These are phyloP conservation scores for Mus caroli DNA, from an alignment of 2,797 vertebrate species.

Conservation along the genomic window DNA sequence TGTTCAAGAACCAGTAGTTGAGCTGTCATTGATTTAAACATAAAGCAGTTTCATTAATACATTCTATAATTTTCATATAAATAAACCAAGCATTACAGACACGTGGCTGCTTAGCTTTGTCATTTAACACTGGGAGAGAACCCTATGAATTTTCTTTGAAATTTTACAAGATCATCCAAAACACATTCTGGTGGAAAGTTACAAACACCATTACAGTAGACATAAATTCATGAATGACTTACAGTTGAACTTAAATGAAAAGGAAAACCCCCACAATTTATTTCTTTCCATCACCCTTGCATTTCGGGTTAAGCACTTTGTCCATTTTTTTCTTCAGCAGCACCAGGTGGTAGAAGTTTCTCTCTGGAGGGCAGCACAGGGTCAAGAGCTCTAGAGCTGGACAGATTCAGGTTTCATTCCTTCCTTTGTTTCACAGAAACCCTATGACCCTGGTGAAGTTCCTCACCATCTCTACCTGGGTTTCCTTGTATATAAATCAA, in stretches of 20 bases:
- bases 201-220: slow-evolving; percentile 70
- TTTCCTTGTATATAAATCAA: slow-evolving; percentile 35
- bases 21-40: slow-evolving; percentile 34
- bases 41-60: slow-evolving; percentile 15
- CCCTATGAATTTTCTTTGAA: slow-evolving; percentile 76
- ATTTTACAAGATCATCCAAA: slow-evolving; percentile 75
- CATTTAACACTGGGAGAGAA: slow-evolving; percentile 12
- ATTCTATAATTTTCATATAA: slow-evolving; percentile 67
- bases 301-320: slow-evolving; percentile 62
- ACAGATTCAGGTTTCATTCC: background rate
- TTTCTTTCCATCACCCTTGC: slow-evolving; percentile 68
- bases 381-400: background rate
- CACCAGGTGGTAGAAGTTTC: slow-evolving; percentile 45
- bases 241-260: slow-evolving; percentile 76
- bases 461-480: slow-evolving; percentile 6
- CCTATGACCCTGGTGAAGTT: background rate
- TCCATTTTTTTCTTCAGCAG: slow-evolving; percentile 47
- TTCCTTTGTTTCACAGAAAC: slow-evolving; percentile 51
- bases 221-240: slow-evolving; percentile 79
- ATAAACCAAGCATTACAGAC: slow-evolving; percentile 18
- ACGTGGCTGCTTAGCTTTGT: background rate
- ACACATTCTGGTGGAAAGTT: slow-evolving; percentile 76
- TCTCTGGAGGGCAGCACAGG: background rate
- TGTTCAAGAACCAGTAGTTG: background rate
- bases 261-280: slow-evolving; percentile 63